Conservation (phyloP, 2,797 vertebrate species). For the Poeciliopsis gracilis region DNA sequence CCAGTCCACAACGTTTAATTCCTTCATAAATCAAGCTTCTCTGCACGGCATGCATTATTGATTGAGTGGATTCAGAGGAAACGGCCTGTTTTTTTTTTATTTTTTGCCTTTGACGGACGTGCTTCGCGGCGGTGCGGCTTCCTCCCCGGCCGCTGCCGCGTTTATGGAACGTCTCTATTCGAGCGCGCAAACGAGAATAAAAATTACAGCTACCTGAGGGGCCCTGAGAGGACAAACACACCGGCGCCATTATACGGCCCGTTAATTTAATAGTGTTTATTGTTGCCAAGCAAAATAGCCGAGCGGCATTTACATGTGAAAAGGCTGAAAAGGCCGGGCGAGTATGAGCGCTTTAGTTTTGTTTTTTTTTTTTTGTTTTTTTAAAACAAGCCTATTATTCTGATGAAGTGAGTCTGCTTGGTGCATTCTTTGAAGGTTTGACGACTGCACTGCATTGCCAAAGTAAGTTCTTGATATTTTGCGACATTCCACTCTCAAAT, state of each 20-base stretch:
- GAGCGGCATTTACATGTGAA: slow-evolving; percentile 1
- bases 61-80: slow-evolving; percentile 73
- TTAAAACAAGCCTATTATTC: neutral
- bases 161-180: slow-evolving; percentile 33
- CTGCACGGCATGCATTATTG: slow-evolving; percentile 73
- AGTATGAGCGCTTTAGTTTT: neutral
- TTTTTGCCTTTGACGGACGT: slow-evolving; percentile 71
- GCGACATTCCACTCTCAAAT: neutral
- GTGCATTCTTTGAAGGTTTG: neutral
- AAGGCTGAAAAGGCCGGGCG: neutral
- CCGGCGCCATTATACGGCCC: slow-evolving; percentile 20
- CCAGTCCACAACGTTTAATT: slow-evolving; percentile 72
- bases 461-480: neutral
- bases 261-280: slow-evolving; percentile 37
- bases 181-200: slow-evolving; percentile 30
- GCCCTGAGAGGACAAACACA: slow-evolving; percentile 14
- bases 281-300: slow-evolving; percentile 44
- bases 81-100: slow-evolving; percentile 75
- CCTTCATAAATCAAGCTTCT: slow-evolving; percentile 73
- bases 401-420: neutral
- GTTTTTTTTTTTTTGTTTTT: neutral
- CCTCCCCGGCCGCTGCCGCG: slow-evolving; percentile 20
- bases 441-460: neutral
- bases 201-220: slow-evolving; percentile 42
- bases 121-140: slow-evolving; percentile 52